Evolutionary conservation across 2,113 vertebrate genomes (phyloP).

Genomic region (Indri indri): DNA sequence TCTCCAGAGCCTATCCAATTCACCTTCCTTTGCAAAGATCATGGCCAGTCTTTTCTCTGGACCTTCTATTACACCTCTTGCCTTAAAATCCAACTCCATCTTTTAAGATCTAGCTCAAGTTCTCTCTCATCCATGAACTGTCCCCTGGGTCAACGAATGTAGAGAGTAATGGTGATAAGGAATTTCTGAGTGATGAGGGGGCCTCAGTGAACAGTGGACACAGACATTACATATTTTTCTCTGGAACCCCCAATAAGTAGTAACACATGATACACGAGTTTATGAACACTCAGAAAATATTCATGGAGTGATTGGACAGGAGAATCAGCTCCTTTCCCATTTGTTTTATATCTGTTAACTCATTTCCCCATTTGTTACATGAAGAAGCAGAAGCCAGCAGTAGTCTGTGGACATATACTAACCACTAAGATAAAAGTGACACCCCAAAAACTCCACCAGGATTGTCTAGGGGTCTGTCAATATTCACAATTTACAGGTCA

Average conservation of each 20-base stretch:
- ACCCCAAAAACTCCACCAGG: background rate
- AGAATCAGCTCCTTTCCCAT: background rate
- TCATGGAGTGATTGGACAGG: background rate
- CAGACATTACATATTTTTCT: background rate
- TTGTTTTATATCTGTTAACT: background rate
- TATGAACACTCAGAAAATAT: background rate
- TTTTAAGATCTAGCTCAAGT: background rate
- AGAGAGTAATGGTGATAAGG: background rate
- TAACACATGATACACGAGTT: background rate
- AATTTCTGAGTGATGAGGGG: background rate
- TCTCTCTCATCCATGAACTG: background rate
- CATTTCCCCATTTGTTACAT: background rate
- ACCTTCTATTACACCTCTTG: background rate
- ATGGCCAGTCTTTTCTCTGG: background rate
- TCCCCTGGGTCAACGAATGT: background rate
- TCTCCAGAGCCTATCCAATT: background rate
- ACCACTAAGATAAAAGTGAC: slow-evolving; percentile 1
- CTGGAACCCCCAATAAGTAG: background rate
- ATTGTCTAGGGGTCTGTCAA: background rate
- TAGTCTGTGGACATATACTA: background rate
- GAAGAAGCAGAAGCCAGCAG: background rate
- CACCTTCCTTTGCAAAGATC: background rate
- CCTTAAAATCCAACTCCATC: background rate
- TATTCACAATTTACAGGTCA: background rate
- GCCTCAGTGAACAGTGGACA: background rate